Conservation (phyloP, 2,888 invertebrate species). For the Argyra leucocephala region DNA sequence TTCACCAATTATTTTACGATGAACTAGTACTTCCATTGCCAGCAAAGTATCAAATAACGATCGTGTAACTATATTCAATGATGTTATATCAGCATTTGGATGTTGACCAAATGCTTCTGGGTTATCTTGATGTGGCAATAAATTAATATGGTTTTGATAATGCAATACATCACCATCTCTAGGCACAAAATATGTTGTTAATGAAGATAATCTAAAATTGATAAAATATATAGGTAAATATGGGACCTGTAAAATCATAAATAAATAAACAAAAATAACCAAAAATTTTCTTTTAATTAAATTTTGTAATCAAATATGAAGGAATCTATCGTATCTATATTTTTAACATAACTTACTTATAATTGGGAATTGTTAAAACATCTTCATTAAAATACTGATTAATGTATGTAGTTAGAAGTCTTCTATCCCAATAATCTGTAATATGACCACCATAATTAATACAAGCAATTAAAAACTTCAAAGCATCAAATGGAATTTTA, state of each 20-base stretch:
- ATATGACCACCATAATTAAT: constrained; percentile 82
- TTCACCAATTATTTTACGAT: constrained; percentile 47
- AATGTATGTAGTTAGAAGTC: constrained; percentile 72
- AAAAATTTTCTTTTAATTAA: not conserved
- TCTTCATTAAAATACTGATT: constrained; percentile 68
- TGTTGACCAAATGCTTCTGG: constrained; percentile 87
- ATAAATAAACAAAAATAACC: not conserved
- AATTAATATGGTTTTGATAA: constrained; percentile 69
- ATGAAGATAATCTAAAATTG: constrained; percentile 54
- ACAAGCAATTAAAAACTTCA: constrained; percentile 78
- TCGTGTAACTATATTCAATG: constrained; percentile 69
- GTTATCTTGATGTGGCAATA: constrained; percentile 67
- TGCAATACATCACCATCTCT: constrained; percentile 70
- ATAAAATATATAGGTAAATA: not conserved
- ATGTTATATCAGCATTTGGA: constrained; percentile 80
- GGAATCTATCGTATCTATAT: no score
- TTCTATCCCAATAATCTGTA: constrained; percentile 64
- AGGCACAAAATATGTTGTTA: constrained; percentile 73
- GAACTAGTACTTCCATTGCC: constrained; percentile 61
- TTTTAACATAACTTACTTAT: constrained; percentile 25
- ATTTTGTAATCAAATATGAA: not conserved
- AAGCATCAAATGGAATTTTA: constrained; percentile 83
- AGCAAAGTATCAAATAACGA: constrained; percentile 68
- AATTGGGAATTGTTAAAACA: constrained; percentile 27
- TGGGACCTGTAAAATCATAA: not conserved